phyloP scores from a whole-genome alignment of 2,797 vertebrate species.

The Cyclura pinguis region DNA sequence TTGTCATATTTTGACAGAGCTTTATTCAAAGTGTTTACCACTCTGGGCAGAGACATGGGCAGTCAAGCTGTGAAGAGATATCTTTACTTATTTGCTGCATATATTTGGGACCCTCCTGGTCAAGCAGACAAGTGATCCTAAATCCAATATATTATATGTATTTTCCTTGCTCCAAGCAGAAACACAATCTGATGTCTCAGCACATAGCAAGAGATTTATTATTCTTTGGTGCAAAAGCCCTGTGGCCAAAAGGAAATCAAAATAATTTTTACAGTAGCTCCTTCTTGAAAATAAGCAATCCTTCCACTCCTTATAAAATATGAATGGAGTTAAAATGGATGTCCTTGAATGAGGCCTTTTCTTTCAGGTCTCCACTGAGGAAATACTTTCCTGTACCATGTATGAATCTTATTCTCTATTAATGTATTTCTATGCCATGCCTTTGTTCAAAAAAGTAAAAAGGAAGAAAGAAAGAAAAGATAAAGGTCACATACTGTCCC shows the following conservation, averaged over 20 bases:
- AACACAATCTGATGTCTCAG: conserved; percentile 53
- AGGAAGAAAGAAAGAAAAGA: background rate
- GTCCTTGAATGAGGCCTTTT: conserved; percentile 69
- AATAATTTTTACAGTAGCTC: conserved; percentile 71
- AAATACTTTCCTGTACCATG: conserved; percentile 62
- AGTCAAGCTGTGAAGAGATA: background rate
- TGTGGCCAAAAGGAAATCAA: conserved; percentile 67
- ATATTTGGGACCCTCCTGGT: conserved; percentile 35
- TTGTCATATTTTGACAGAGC: background rate
- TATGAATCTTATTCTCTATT: conserved; percentile 64
- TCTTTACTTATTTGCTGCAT: conserved; percentile 14
- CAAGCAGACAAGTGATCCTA: conserved; percentile 30
- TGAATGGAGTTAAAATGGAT: conserved; percentile 70
- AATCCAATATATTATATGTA: conserved; percentile 32
- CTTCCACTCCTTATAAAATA: conserved; percentile 72
- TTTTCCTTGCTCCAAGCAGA: conserved; percentile 61
- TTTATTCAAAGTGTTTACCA: background rate
- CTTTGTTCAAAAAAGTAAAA: conserved; percentile 55
- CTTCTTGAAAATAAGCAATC: conserved; percentile 71
- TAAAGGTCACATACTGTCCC: conserved; percentile 43
- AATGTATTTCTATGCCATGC: conserved; percentile 60
- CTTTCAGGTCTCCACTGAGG: conserved; percentile 60
- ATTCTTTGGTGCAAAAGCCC: conserved; percentile 64
- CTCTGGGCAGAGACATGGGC: background rate
- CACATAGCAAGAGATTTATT: conserved; percentile 56